Evolutionary conservation across 2,888 invertebrate genomes (phyloP).

Genomic region (Sclerodermus sp.): DNA sequence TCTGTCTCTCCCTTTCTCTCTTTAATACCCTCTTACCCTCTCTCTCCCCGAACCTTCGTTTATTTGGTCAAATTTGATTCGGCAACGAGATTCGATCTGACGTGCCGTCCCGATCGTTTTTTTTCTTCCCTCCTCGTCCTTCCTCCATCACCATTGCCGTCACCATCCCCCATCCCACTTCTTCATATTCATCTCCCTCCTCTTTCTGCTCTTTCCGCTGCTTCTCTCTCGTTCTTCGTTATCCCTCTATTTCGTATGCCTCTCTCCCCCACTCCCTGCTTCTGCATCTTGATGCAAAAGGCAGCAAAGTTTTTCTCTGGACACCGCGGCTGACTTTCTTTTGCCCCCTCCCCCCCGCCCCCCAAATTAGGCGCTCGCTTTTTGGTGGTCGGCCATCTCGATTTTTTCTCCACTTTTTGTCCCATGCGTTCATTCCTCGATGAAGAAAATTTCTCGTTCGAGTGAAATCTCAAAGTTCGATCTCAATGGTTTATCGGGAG

Average conservation of each 20-base stretch:
- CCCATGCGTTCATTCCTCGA: background rate
- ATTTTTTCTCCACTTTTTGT: constrained; percentile 15
- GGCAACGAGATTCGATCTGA: constrained; percentile 48
- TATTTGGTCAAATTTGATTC: constrained; percentile 37
- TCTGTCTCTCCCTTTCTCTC: constrained; percentile 32
- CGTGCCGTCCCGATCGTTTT: constrained; percentile 49
- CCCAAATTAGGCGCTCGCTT: constrained; percentile 34
- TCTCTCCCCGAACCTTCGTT: constrained; percentile 11
- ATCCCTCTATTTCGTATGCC: constrained; percentile 2
- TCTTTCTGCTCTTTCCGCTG: constrained; percentile 1
- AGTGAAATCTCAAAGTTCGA: no score
- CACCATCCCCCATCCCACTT: constrained; percentile 2
- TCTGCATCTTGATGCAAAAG: no score
- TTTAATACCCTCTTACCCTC: constrained; percentile 4
- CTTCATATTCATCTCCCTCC: constrained; percentile 4
- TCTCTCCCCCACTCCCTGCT: background rate
- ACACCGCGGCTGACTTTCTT: constrained; percentile 19
- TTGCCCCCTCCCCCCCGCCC: constrained; percentile 19
- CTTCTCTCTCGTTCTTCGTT: constrained; percentile 7
- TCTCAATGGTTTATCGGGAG: no score
- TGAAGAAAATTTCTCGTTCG: background rate
- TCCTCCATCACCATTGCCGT: constrained; percentile 13
- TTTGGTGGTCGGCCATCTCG: constrained; percentile 33
- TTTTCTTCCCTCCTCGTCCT: constrained; percentile 26
- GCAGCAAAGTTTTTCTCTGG: constrained; percentile 35